Base-by-base conservation (phyloP, 2,797 vertebrate species). In the Ceyx erithaca region DNA sequence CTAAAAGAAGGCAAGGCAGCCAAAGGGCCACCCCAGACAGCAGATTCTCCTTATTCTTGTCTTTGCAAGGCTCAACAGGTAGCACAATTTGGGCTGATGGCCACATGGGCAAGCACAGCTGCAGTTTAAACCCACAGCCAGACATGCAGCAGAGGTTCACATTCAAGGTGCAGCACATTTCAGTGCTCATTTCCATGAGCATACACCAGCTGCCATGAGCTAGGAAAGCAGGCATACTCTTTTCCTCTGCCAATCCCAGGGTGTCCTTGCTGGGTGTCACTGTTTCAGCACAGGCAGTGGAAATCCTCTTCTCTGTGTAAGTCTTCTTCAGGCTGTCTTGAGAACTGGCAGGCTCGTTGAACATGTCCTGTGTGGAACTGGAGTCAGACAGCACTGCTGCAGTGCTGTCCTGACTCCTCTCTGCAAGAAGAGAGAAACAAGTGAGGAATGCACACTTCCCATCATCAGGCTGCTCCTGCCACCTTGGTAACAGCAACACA, bases 361-460 rank as follows among this genome's bases (percentile, higher is more conserved):
- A 99, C 94, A 98, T 98, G 59, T 99, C 99, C 97, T 99, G 99
- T 15, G 99, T 99, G n/a, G 99, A 99, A 97, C 98, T 99, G 97
- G 99, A 99, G 96, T 99, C 99, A 4, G 99, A 99, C 35, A 99
- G 98, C 63, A 99, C 97, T 35, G 99, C 98, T 9, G 98, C 98
- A 41, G 98, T 98, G 80, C 99, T 99, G 97, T 99, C 99, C 97
- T 99, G 99, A 96, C 99, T 99, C 95, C 99, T 98, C 84, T 99
- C 99, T 99, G 98, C 88, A 91, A 83, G 87, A 88, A 92, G 20
- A 94, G 76, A 94, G 46, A 83, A 81, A 89, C 58, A 16, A 51
- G 49, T 51, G 37, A 89, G 86, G 85, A 96, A 95, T 45, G 37
- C 26, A 69, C 28, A 22, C 10, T 71, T 96, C 93, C 87, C 28